A percentile compares a stretch with the other conserved stretches of the same genome.
These are phyloP conservation scores for Hephaestus fuliginosus DNA, from an alignment of 2,797 vertebrate genomes.

Conservation along the genomic window DNA sequence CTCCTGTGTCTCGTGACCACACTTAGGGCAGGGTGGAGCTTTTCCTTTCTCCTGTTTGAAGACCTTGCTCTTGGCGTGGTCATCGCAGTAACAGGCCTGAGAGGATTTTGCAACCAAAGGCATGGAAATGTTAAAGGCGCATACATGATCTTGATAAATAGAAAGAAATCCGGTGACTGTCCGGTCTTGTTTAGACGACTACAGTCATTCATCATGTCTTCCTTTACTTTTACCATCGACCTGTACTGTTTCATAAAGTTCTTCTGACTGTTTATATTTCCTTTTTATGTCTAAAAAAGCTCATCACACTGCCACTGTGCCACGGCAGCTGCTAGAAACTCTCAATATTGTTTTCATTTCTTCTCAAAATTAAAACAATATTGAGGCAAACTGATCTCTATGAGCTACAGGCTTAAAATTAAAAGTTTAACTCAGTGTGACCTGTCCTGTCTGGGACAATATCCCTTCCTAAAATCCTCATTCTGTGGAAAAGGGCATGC, in stretches of 20 bases:
- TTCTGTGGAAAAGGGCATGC: not conserved
- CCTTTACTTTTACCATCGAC: not conserved
- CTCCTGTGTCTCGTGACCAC: conserved; percentile 98
- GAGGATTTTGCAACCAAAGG: not conserved
- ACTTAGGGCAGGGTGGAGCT: conserved; percentile 95
- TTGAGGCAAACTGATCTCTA: too few species aligned
- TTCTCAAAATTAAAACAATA: too few species aligned
- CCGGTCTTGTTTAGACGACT: not conserved
- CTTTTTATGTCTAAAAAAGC: not conserved
- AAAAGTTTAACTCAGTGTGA: too few species aligned
- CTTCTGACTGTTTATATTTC: not conserved
- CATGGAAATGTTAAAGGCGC: not conserved
- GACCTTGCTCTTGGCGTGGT: conserved; percentile 96
- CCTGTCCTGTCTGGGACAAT: not conserved
- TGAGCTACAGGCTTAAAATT: not conserved
- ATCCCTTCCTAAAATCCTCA: not conserved
- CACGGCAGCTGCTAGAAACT: not conserved
- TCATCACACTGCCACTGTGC: not conserved
- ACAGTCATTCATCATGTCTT: not conserved
- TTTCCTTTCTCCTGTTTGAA: conserved; percentile 98
- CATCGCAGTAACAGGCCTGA: conserved; percentile 96
- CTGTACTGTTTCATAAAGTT: not conserved
- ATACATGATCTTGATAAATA: not conserved
- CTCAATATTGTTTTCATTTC: too few species aligned
- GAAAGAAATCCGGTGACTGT: not conserved